Evolutionary conservation across 1,140 invertebrate genomes (phyloP), one percentile per base, ranked within the genome.

Genomic region (Scaptomyza pallida): DNA sequence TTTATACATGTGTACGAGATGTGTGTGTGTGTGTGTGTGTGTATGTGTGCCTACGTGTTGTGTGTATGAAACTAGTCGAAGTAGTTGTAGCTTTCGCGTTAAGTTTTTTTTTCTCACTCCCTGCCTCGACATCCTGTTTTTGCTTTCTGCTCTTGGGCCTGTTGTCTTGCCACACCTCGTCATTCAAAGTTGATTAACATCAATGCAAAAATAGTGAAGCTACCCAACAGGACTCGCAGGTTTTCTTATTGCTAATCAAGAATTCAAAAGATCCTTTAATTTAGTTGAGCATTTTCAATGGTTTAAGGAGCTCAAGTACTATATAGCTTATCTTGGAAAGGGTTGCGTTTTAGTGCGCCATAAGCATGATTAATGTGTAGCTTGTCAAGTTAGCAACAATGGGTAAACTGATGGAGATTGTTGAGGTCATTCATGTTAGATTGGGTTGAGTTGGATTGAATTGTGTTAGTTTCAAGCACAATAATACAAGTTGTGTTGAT

Each of bases 331-430:
- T 26, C 23, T 26, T 26, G 6, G 23, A 4, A 26, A 26, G 23
- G 23, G 23, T 26, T 26, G 23, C 3, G 23, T 23, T 0, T 23
- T 1, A 23, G 21, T 26, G 23, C 3, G 23, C n/a, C n/a, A 10
- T 21, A 12, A 37, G 17, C n/a, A 65, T 79, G 76, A 71, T 71
- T 75, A 71, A 75, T 79, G 77, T 35, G 61, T 35, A 30, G 43
- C 37, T 44, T 16, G 52, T 19, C 17, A 35, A 45, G 12, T 40
- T 35, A 56, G 54, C 61, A 75, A 68, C 79, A 82, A 82, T 78
- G 30, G 23, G 67, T 37, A 17, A 75, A 72, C 72, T 72, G 52
- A 74, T 59, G 35, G 41, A 56, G 62, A 75, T 57, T 79, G 71
- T 69, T 57, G 47, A 65, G 68, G 52, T 48, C 75, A 79, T 78